Evolutionary conservation across 1,140 invertebrate species (phyloP).

Genomic region (Lithobius niger): DNA sequence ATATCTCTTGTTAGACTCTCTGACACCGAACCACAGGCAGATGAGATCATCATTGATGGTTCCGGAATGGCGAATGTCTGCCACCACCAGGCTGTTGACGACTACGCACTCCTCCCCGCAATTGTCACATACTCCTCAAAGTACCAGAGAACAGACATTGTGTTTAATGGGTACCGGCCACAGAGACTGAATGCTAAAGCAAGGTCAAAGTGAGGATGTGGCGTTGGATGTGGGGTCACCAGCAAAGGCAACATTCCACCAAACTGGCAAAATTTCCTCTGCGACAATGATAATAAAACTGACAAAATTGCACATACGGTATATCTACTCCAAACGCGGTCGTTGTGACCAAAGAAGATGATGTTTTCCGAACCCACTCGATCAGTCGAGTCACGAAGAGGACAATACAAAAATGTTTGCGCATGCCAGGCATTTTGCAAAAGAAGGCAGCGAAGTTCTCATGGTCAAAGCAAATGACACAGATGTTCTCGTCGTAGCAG

Average conservation of each 20-base stretch:
- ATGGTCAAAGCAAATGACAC: constrained; percentile 19
- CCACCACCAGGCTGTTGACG: constrained; percentile 9
- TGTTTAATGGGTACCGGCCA: too few relatives aligned
- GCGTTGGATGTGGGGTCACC: too few relatives aligned
- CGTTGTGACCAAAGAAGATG: too few relatives aligned
- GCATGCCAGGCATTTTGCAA: constrained; percentile 10
- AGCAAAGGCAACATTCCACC: too few relatives aligned
- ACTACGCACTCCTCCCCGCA: constrained; percentile 12
- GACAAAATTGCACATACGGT: too few relatives aligned
- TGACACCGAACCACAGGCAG: constrained; percentile 10
- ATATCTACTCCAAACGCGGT: too few relatives aligned
- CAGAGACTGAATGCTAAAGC: too few relatives aligned
- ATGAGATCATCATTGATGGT: constrained; percentile 13
- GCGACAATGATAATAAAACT: too few relatives aligned
- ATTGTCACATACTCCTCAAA: constrained; percentile 11
- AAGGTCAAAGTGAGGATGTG: too few relatives aligned
- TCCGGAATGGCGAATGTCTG: constrained; percentile 14
- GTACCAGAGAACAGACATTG: constrained; percentile 11
- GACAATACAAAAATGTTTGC: constrained; percentile 14
- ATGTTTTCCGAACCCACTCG: too few relatives aligned
- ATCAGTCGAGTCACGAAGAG: constrained; percentile 19
- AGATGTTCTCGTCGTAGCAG: constrained; percentile 17
- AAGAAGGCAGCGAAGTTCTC: constrained; percentile 9
- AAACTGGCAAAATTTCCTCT: too few relatives aligned
- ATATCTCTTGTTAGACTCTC: background rate